Evolutionary conservation across 2,113 vertebrate genomes (phyloP).

Genomic region (Camelus bactrianus): DNA sequence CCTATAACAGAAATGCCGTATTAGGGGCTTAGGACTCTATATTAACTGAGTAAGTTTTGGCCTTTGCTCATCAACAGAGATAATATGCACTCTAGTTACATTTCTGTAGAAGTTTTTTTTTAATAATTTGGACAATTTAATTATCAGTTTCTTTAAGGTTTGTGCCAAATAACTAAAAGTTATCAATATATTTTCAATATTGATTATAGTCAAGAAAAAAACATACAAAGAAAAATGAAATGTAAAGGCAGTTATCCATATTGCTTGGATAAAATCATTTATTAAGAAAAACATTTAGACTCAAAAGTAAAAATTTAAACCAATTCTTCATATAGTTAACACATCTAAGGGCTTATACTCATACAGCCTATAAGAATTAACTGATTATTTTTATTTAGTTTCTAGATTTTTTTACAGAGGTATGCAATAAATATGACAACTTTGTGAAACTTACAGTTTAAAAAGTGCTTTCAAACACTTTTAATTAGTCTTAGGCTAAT

Average conservation of each 20-base stretch:
- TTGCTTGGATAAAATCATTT: neutral
- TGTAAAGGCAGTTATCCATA: neutral
- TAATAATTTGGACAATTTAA: neutral
- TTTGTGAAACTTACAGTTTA: neutral
- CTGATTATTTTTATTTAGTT: constrained; percentile 8
- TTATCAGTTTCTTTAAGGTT: neutral
- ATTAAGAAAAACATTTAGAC: neutral
- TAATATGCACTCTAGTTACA: neutral
- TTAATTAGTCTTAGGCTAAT: neutral
- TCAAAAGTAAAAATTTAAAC: neutral
- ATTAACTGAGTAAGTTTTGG: neutral
- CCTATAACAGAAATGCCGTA: neutral
- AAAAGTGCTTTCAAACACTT: neutral
- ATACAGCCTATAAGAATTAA: neutral
- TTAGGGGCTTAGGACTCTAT: neutral
- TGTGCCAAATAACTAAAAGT: neutral
- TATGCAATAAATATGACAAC: neutral
- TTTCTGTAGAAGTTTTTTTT: neutral
- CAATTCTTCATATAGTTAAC: neutral
- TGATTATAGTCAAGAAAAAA: constrained; percentile 2
- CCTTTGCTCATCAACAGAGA: neutral
- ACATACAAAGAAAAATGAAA: neutral
- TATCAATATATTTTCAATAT: constrained; percentile 6
- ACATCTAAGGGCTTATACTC: neutral
- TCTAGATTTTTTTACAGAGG: neutral